Conservation (phyloP, 2,113 vertebrate species). For the Vulpes vulpes region DNA sequence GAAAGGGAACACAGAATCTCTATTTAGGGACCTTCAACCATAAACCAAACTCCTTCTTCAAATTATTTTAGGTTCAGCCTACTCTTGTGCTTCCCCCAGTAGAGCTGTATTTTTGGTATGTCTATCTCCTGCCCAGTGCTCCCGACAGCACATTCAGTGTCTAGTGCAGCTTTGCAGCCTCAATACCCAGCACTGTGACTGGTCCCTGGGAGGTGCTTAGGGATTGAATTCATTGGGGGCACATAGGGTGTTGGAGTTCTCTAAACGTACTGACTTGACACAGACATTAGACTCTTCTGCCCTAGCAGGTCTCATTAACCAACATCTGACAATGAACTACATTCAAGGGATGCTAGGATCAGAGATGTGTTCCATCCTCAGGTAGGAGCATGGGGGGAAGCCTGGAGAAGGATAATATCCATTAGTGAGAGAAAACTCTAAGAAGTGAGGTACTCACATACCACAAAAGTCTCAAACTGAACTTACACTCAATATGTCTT, state of each 20-base stretch:
- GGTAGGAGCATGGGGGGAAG: accelerated
- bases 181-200: background rate
- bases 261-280: background rate
- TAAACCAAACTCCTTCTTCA: background rate
- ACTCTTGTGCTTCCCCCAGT: background rate
- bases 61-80: background rate
- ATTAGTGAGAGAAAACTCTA: background rate
- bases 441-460: background rate
- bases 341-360: background rate
- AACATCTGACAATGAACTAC: background rate
- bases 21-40: background rate
- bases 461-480: background rate
- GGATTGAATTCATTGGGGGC: background rate
- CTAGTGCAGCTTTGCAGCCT: background rate
- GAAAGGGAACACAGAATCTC: background rate
- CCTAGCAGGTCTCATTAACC: background rate
- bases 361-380: background rate
- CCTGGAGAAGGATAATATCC: background rate
- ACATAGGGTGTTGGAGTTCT: background rate
- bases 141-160: background rate
- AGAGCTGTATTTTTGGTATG: background rate
- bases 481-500: background rate
- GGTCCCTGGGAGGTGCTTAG: background rate
- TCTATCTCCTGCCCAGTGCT: background rate
- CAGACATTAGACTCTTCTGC: background rate